Base-by-base conservation (phyloP, 2,888 invertebrate species). In the Pseudococcus longispinus region DNA sequence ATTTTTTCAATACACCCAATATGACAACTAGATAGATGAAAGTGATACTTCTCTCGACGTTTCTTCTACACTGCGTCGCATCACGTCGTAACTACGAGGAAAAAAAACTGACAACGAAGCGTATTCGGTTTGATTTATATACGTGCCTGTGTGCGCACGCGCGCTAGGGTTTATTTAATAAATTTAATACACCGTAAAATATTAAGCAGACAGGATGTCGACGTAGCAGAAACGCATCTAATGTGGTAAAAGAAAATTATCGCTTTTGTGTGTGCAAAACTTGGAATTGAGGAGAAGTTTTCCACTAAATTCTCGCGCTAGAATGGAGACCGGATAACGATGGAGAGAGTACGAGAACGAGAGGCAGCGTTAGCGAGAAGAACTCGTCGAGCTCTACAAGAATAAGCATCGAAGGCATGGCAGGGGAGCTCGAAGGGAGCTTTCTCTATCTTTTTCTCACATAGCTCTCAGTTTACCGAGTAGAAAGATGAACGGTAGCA, bases 241-340 rank as follows among this genome's bases (percentile, higher is more conserved):
- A 74, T 74, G 74, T 74, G 74, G 74, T 74, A 74, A 74, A 74
- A 74, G 74, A 74, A 74, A 74, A 74, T 74, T 74, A 74, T 74
- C 74, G 74, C 74, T 74, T 74, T 74, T 32, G 74, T 37, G 74
- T 26, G 65, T 26, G 74, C 18, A 37, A 74, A 74, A 29, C n/a
- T 74, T 74, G 9, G 37, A 74, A 74, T 74, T 74, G 37, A 37
- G 15, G 51, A 51, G 74, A 74, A 74, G 32, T 74, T 74, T 74
- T 74, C 74, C 74, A 74, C 74, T 74, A 74, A 74, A 74, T 74
- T 74, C 74, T 74, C 74, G 74, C 74, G 74, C 74, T 74, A 74
- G 65, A 65, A 65, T 65, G 65, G 26, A 65, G 65, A 65, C 65
- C 65, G 65, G 65, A 26, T 65, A 65, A 51, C 51, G 51, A 51